Evolutionary conservation across 2,888 invertebrate genomes (phyloP).

Genomic region (Tortrix viridana): DNA sequence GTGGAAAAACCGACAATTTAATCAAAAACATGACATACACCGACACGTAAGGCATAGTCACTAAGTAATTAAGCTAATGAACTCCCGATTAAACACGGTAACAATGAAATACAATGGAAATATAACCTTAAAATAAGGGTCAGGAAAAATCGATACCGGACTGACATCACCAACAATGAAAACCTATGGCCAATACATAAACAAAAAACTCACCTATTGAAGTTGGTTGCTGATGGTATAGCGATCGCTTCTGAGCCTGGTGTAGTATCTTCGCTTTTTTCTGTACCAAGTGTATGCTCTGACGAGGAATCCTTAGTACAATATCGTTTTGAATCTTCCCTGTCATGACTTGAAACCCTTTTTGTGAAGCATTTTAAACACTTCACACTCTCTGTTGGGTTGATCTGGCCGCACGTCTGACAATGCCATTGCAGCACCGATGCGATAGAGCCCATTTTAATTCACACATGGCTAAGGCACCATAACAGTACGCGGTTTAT

Average conservation of each 20-base stretch:
- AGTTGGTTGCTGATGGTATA: conserved; percentile 71
- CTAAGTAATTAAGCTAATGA: conserved; percentile 67
- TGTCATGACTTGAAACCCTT: conserved; percentile 85
- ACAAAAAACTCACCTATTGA: conserved; percentile 71
- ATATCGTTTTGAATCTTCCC: conserved; percentile 69
- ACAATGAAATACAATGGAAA: conserved; percentile 69
- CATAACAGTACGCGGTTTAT: conserved; percentile 77
- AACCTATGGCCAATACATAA: conserved; percentile 51
- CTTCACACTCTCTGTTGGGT: conserved; percentile 92
- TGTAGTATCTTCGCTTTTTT: conserved; percentile 75
- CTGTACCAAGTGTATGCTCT: conserved; percentile 70
- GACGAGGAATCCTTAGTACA: conserved; percentile 71
- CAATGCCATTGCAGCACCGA: conserved; percentile 97
- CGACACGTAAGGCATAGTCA: conserved; percentile 55
- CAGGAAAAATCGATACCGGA: conserved; percentile 78
- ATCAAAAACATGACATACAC: conserved; percentile 66
- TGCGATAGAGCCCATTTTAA: conserved; percentile 95
- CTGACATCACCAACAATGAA: conserved; percentile 68
- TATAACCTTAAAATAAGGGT: conserved; percentile 75
- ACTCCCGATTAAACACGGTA: conserved; percentile 59
- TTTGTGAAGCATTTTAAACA: conserved; percentile 92
- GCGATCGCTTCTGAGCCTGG: conserved; percentile 75
- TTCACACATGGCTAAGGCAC: conserved; percentile 83
- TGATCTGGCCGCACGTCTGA: conserved; percentile 93
- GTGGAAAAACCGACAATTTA: conserved; percentile 57